Evolutionary conservation across 2,113 vertebrate species (phyloP), one percentile per base, ranked within the genome.

Genomic region (Stercorarius parasiticus): DNA sequence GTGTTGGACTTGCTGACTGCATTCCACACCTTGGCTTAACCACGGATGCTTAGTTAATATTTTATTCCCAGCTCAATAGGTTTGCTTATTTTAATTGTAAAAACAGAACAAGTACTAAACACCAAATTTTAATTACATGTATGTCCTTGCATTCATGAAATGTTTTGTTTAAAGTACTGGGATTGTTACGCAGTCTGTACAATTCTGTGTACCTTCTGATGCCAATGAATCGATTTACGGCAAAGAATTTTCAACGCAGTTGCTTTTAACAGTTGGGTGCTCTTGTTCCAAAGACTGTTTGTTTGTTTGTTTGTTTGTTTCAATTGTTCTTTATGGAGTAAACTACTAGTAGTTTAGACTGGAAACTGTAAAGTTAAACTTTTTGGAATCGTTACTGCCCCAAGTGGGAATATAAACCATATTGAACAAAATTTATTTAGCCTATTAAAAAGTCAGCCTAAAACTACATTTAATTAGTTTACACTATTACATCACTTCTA

Each of bases 361-460:
- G 94, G 97, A 98, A 98, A 98, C 91, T 93, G 79, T 97, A 97
- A 98, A 98, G 90, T 96, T 98, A 96, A 97, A 97, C 90, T 97
- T 98, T 96, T 98, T 97, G 96, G 96, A 97, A 96, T 97, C 59
- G 34, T 98, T 98, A 98, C 97, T 98, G 96, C 97, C 92, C 98
- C 97, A 97, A 98, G 97, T 96, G 97, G 97, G 94, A 97, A 97
- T 98, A 97, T 98, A 98, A 98, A 98, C 93, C 94, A 97, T 98
- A 98, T 97, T 98, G 97, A 98, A 97, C 97, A 97, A 96, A 98
- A 98, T 98, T 98, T 98, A 98, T 97, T 98, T 98, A 98, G 95
- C 96, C 97, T 96, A 90, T 98, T 98, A 98, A 98, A 98, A 98
- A 98, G 97, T 98, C 96, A 98, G 82, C 91, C 95, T 97, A 96